These are phyloP conservation scores for Stegodyphus dumicola DNA, from an alignment of 1,140 invertebrate genomes.

Conservation along the genomic window DNA sequence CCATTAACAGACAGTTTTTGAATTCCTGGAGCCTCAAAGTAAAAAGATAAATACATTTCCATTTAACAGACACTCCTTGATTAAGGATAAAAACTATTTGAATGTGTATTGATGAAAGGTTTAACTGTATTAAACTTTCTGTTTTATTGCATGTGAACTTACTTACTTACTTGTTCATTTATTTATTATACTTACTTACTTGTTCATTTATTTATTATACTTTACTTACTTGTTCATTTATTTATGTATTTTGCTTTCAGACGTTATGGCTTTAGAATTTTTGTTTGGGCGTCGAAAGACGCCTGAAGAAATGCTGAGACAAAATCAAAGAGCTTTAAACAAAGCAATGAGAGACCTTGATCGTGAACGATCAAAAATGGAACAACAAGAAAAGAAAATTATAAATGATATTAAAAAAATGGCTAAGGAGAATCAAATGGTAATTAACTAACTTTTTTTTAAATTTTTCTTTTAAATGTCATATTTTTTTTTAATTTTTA, in stretches of 20 bases:
- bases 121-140: too few species aligned
- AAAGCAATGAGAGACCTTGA: conserved; percentile 98
- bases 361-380: conserved; percentile 93
- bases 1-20: too few species aligned
- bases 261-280: conserved; percentile 82
- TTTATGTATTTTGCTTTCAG: neutral
- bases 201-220: too few species aligned
- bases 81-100: too few species aligned
- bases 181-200: too few species aligned
- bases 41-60: too few species aligned
- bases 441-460: conserved; percentile 67
- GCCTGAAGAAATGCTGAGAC: conserved; percentile 97
- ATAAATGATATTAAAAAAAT: conserved; percentile 99
- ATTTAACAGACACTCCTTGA: too few species aligned
- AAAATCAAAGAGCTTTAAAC: conserved; percentile 98
- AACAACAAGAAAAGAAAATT: conserved; percentile 98
- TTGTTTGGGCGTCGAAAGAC: conserved; percentile 96
- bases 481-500: conserved; percentile 40
- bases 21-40: too few species aligned
- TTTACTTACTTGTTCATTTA: too few species aligned
- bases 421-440: conserved; percentile 99
- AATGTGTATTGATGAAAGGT: too few species aligned
- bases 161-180: too few species aligned
- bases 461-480: neutral
- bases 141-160: too few species aligned